phyloP scores from a whole-genome alignment of 2,888 invertebrate species.

The Pemphredon lugubris region DNA sequence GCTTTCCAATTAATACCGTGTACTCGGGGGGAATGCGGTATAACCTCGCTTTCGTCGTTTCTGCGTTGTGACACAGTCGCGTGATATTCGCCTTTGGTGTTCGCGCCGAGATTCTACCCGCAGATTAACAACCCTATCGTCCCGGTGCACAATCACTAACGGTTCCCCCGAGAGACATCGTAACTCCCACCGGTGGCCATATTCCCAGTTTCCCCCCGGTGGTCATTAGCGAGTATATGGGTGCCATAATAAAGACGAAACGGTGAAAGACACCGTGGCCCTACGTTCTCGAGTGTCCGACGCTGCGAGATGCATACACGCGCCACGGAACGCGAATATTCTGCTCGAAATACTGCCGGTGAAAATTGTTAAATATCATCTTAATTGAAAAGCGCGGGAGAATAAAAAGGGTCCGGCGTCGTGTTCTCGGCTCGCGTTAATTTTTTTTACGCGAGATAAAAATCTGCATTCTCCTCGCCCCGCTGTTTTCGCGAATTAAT shows the following conservation, averaged over 20 bases:
- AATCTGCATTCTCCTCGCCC: too few species aligned
- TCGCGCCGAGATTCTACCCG: conserved; percentile 39
- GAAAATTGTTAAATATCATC: too few species aligned
- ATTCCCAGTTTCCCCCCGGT: conserved; percentile 44
- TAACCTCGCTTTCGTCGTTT: conserved; percentile 11
- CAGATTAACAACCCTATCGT: conserved; percentile 62
- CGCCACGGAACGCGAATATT: too few species aligned
- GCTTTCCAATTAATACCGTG: conserved; percentile 39
- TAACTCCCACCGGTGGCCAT: conserved; percentile 56
- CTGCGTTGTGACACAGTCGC: conserved; percentile 41
- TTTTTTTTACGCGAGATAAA: too few species aligned
- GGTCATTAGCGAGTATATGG: conserved; percentile 67
- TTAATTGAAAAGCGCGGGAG: too few species aligned
- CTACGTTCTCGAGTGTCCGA: conserved; percentile 25
- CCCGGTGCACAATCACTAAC: conserved; percentile 61
- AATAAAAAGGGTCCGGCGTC: too few species aligned
- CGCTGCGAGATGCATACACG: background rate
- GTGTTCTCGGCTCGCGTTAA: too few species aligned
- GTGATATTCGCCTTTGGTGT: conserved; percentile 50
- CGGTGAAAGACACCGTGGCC: conserved; percentile 35
- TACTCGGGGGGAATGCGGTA: conserved; percentile 18
- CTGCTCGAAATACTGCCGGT: too few species aligned
- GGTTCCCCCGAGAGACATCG: conserved; percentile 59
- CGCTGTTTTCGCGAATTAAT: too few species aligned
- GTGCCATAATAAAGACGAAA: conserved; percentile 63